Conservation (phyloP, 1,140 invertebrate species). For the Drosophila pruinosa region DNA sequence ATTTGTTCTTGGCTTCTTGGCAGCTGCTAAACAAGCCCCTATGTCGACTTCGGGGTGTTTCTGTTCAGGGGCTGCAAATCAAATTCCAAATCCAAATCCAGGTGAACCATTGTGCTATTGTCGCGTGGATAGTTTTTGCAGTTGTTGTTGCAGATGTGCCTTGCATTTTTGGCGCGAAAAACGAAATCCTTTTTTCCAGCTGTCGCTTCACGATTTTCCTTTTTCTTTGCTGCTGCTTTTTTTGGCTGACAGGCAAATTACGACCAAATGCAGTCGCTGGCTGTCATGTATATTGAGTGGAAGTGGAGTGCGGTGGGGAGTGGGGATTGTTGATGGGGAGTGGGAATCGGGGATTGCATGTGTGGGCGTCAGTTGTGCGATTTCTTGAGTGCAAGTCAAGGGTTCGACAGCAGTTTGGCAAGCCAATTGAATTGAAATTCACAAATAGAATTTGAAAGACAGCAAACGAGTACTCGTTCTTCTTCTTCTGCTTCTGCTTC, state of each 20-base stretch:
- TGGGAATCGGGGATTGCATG: conserved; percentile 45
- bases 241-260: conserved; percentile 60
- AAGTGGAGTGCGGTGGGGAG: neutral
- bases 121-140: conserved; percentile 38
- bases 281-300: conserved; percentile 21
- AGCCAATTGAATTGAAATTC: conserved; percentile 22
- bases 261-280: conserved; percentile 27
- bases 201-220: conserved; percentile 19
- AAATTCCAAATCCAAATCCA: conserved; percentile 69
- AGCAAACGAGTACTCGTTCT: neutral
- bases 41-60: conserved; percentile 14
- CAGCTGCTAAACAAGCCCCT: conserved; percentile 62
- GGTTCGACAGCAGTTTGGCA: conserved; percentile 66
- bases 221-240: conserved; percentile 15
- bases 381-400: conserved; percentile 73
- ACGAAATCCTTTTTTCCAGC: conserved; percentile 30
- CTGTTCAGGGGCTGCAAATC: conserved; percentile 53
- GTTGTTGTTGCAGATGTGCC: conserved; percentile 52
- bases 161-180: conserved; percentile 63
- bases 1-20: conserved; percentile 23
- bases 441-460: conserved; percentile 12
- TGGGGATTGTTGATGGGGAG: neutral
- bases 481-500: neutral
- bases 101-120: conserved; percentile 68
- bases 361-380: conserved; percentile 30